Conservation (phyloP, 2,797 vertebrate genomes). For the Coregonus suidteri region DNA sequence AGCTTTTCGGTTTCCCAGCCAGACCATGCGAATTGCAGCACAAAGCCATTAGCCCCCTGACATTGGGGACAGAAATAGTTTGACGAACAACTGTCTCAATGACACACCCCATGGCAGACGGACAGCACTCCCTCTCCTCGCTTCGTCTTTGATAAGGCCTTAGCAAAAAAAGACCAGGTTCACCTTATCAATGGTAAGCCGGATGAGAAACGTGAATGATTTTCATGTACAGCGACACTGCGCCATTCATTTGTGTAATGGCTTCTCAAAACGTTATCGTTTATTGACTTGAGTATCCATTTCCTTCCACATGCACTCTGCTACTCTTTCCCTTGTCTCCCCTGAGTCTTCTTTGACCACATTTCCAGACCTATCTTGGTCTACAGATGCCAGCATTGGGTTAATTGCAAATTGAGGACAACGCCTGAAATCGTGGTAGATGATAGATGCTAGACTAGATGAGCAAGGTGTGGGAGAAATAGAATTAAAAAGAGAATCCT, state of each 20-base stretch:
- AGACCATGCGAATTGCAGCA: neutral
- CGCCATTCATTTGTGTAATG: neutral
- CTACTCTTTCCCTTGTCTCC: neutral
- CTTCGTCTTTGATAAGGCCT: neutral
- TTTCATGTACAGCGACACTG: neutral
- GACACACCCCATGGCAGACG: neutral
- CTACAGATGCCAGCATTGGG: neutral
- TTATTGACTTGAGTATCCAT: neutral
- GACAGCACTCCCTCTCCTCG: neutral
- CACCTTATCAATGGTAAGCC: neutral
- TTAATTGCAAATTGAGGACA: neutral
- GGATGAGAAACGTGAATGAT: neutral
- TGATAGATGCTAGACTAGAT: constrained; percentile 3
- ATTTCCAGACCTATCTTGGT: neutral
- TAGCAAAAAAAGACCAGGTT: neutral
- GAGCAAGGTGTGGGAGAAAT: neutral
- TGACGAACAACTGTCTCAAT: constrained; percentile 1
- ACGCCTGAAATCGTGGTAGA: neutral
- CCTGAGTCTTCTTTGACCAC: neutral
- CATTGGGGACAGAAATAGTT: constrained; percentile 5
- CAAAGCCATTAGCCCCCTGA: neutral
- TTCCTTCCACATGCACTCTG: neutral
- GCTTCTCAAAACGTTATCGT: neutral
- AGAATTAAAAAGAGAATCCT: constrained; percentile 1
- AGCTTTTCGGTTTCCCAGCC: neutral